Evolutionary conservation across 2,888 invertebrate species (phyloP), one percentile per base, ranked within the genome.

Genomic region (Stegana nigrithorax): DNA sequence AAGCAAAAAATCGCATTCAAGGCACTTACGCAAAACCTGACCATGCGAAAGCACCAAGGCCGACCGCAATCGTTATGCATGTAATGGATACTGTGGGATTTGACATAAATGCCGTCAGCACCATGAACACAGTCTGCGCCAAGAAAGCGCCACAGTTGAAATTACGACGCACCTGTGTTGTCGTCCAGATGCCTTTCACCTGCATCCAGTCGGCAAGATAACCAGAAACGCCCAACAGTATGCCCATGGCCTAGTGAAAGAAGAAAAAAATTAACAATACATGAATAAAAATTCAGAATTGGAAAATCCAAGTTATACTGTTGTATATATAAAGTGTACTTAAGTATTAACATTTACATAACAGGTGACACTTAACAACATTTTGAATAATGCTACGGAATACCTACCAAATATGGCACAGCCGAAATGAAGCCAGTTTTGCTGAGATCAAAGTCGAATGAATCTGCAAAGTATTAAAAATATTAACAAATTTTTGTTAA

Each of bases 11-110:
- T n/a, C 32, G 23, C n/a, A 25, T 21, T 8, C 17, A 12, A 64
- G 12, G 4, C 25, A 80, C 83, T 86, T 86, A 93, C 93, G 93
- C 91, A 82, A 94, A 95, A 44, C 96, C 96, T 5, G 95, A 92
- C 95, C 96, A 96, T 0, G 96, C 94, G 83, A 96, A 95, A 0
- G 96, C 94, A 1, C 97, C 96, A 1, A 96, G 87, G 0, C 96
- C 96, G 0, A 96, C 95, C 1, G 96, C 95, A 53, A 95, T 88
- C 0, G 95, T 93, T 29, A 97, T 89, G 82, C 91, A 95, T n/a
- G 91, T 87, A n/a, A 95, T 88, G 44, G 93, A 91, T 39, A 90
- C 89, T 0, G 88, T 87, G 14, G 92, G 89, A 1, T 91, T 88
- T 29, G 90, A 83, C 3, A 93, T 87, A 79, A 92, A 94, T 1